Percentiles rank a stretch among this genome's conserved stretches.
Conservation (phyloP, 1,140 invertebrate species). For the Latrodectus geometricus region DNA sequence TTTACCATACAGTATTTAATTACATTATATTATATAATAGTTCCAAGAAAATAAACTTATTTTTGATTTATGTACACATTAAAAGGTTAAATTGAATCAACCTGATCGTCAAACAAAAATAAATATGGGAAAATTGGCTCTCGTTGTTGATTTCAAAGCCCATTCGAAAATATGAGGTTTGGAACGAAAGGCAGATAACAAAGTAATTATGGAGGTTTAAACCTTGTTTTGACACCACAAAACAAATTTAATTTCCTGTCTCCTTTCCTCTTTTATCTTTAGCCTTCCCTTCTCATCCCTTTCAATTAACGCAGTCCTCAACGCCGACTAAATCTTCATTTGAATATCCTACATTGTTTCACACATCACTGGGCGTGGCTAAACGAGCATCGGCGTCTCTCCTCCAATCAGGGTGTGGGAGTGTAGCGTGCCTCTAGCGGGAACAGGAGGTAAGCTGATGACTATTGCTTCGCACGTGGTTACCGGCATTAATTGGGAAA, state of each 20-base stretch:
- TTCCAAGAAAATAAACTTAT: too few species aligned
- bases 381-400: constrained; percentile 3
- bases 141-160: too few species aligned
- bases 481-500: constrained; percentile 40
- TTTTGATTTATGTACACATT: too few species aligned
- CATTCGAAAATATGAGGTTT: background rate
- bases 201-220: constrained; percentile 25
- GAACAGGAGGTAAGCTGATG: constrained; percentile 5
- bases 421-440: background rate
- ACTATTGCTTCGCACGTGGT: constrained; percentile 10
- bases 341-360: constrained; percentile 40
- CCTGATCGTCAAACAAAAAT: too few species aligned
- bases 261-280: background rate
- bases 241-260: constrained; percentile 50
- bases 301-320: constrained; percentile 13
- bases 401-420: constrained; percentile 13
- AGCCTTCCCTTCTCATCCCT: background rate
- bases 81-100: too few species aligned
- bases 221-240: constrained; percentile 40
- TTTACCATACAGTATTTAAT: too few species aligned
- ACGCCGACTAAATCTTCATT: constrained; percentile 29
- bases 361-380: constrained; percentile 27
- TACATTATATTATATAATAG: too few species aligned
- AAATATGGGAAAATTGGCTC: background rate
- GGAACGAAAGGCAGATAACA: constrained; percentile 9